Evolutionary conservation across 64 coral and sea anemone species (phyloP).

Genomic region (Pocillopora verrucosa): DNA sequence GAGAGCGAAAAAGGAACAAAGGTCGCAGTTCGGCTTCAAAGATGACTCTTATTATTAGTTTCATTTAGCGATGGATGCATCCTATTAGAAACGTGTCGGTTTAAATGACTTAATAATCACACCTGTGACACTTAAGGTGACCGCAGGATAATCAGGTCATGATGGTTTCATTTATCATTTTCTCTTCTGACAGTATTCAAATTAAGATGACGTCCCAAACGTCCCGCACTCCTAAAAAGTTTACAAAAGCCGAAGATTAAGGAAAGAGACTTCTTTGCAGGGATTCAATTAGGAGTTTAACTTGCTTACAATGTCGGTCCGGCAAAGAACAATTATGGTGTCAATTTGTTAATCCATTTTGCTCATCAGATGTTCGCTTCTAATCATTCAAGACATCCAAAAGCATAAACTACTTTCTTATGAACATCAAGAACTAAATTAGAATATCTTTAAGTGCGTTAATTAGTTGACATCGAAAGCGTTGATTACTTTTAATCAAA

Average conservation of each 20-base stretch:
- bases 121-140: background rate
- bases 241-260: constrained; percentile 20
- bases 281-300: constrained; percentile 22
- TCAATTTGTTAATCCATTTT: background rate
- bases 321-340: background rate
- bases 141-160: background rate
- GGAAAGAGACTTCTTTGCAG: background rate
- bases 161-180: background rate
- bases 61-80: background rate
- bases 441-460: background rate
- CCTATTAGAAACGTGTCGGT: background rate
- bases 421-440: constrained; percentile 6
- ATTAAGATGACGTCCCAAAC: background rate
- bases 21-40: background rate
- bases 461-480: background rate
- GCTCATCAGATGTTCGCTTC: background rate
- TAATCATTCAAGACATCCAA: background rate
- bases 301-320: background rate
- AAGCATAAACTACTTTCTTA: background rate
- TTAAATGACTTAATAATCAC: constrained; percentile 9
- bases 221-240: background rate
- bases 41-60: background rate
- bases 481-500: background rate
- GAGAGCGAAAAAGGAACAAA: background rate
- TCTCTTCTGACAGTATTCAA: background rate